Base-by-base conservation (phyloP, 2,888 invertebrate genomes). In the Hyalella azteca region DNA sequence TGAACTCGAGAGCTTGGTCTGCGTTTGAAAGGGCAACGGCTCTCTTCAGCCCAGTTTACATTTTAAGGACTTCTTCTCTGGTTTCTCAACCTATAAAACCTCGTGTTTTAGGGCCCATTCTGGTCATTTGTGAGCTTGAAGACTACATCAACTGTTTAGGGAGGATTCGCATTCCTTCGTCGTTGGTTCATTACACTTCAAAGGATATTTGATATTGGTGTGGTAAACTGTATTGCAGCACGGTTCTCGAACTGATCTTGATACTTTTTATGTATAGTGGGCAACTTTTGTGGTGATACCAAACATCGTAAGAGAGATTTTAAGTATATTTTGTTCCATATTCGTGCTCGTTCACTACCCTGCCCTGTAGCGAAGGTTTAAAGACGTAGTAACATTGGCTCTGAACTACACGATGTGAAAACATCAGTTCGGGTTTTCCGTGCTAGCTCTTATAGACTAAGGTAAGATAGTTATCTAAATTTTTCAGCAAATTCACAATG, bases 21-120 rank as follows among this genome's bases (percentile, higher is more conserved):
- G 66, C 66, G 66, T 29, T 36, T 66, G 66, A 66, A 66, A 66
- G 66, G 66, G 36, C 66, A 66, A 66, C 36, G 66, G 66, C 66
- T 66, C 66, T 66, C 66, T 66, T 66, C 66, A 66, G 36, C 66
- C 66, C 66, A 66, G 66, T 66, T 66, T 66, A 66, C 66, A 66
- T 66, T 66, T 66, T 66, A 66, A 66, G 66, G 66, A 66, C 66
- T 66, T 36, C 66, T 66, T 66, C 66, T 66, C 66, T 66, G 66
- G 66, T 66, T 66, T 66, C 66, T 66, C 66, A 66, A 66, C 66
- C 66, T 36, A 66, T 66, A 66, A 66, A 66, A 66, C 66, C 66
- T 66, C 66, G 66, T 66, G 66, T 66, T 66, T 66, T 66, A 66
- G 66, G 32, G 66, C 66, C 66, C 36, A 66, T 66, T 66, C 66